Percentiles rank a stretch among this genome's conserved stretches.
Conservation (phyloP, 64 coral and sea anemone species). For the Pocillopora damicornis region DNA sequence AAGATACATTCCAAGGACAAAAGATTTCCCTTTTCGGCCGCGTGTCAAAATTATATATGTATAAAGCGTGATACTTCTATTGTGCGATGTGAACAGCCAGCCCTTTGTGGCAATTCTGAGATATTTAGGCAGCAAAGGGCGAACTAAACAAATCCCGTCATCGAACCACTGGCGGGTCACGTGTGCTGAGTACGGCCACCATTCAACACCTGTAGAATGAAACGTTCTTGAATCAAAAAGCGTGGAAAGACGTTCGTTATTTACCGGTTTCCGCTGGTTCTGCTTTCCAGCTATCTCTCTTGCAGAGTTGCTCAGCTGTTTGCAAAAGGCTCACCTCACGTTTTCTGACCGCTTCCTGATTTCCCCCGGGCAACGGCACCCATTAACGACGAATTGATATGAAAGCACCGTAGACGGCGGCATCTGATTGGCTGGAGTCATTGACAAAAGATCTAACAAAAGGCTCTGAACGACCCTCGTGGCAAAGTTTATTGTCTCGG, state of each 20-base stretch:
- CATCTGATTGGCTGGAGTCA: slow-evolving; percentile 72
- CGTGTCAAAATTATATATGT: slow-evolving; percentile 93
- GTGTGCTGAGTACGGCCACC: slow-evolving; percentile 52
- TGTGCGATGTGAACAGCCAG: slow-evolving; percentile 51
- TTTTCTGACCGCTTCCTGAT: slow-evolving; percentile 55
- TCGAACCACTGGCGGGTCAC: slow-evolving; percentile 54
- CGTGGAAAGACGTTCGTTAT: slow-evolving; percentile 73
- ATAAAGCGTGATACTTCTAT: slow-evolving; percentile 84
- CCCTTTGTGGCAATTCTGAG: slow-evolving; percentile 65
- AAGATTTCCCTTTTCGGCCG: slow-evolving; percentile 70
- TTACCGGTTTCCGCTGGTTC: slow-evolving; percentile 57
- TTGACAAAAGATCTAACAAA: slow-evolving; percentile 89
- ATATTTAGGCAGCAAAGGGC: slow-evolving; percentile 51
- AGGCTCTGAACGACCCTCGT: slow-evolving; percentile 74
- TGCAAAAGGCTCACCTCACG: slow-evolving; percentile 33
- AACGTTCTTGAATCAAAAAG: slow-evolving; percentile 57
- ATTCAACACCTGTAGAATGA: slow-evolving; percentile 66
- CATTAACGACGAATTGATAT: slow-evolving; percentile 1
- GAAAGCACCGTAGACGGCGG: slow-evolving; percentile 37
- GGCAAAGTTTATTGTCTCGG: slow-evolving; percentile 79
- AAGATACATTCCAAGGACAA: slow-evolving; percentile 92
- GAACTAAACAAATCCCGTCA: slow-evolving; percentile 40
- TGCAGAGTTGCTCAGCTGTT: slow-evolving; percentile 33
- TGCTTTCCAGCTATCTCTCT: slow-evolving; percentile 26
- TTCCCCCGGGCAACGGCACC: slow-evolving; percentile 25